Base-by-base conservation (phyloP, 2,797 vertebrate genomes). In the Lithobates pipiens region DNA sequence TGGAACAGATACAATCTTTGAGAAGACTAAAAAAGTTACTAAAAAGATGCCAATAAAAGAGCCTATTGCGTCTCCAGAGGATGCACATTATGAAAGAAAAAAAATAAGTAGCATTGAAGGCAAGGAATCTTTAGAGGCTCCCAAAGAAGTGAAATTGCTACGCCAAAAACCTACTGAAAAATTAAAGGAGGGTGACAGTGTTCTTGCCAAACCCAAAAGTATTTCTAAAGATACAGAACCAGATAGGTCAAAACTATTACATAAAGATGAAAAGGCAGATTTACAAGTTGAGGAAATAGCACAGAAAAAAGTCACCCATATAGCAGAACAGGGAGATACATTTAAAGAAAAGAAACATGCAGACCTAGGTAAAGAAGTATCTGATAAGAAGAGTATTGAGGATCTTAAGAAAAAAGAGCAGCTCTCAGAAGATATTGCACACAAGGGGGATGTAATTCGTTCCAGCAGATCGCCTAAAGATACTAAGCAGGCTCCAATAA, bases 371-470 rank as follows among this genome's bases (percentile, higher is more conserved):
- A 88, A 86, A 84, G 83, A 85, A 80, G 2, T 6, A 25, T 18
- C 68, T 74, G 76, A 39, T n/a, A 34, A 34, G 77, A 83, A 77
- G 27, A 7, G 18, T 36, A 10, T 29, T 50, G 27, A 27, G 10
- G 54, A 82, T 21, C 16, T 34, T 85, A 88, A 89, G 23, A 88
- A 88, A 88, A 71, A 72, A 0, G 78, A 89, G 77, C 68, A 54
- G 32, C 46, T 65, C 87, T 27, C 80, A 80, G 77, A 73, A 68
- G 1, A 69, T 36, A 10, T 84, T 27, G 85, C 78, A 34, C 70
- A 54, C 27, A 63, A 87, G 69, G 16, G 29, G 67, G 72, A 73
- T 86, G 15, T 71, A 23, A 50, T 23, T 85, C 80, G 54, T 29
- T 79, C 90, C 83, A 73, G 67, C 82, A 73, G 67, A 2, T 46